Base-by-base conservation (phyloP, 2,888 invertebrate genomes). In the Chrysodeixis includens region DNA sequence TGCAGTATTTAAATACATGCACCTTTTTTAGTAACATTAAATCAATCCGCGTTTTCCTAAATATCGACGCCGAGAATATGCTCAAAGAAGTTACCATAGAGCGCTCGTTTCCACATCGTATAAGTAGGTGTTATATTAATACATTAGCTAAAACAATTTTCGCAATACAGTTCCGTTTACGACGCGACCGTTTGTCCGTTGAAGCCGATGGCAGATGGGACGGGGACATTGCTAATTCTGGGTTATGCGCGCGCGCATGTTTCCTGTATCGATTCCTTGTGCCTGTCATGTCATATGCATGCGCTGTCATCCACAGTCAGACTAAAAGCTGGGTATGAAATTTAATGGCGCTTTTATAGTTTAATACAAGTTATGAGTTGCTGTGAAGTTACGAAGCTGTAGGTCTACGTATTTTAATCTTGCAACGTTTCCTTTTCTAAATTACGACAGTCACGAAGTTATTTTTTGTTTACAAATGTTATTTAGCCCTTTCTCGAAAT, bases 181-280 rank as follows among this genome's bases (percentile, higher is more conserved):
- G 79, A 83, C 64, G 73, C 63, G 76, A 70, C 63, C 78, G 73
- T 80, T 79, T 74, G 69, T 73, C 62, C 74, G 73, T 69, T 69
- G 72, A 61, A 74, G 73, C 69, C 69, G 73, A 64, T 61, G 62
- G 82, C 74, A 81, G 74, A 81, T 81, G 83, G 78, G 78, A 77
- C 78, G 51, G 83, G 83, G 86, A 87, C 88, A 87, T 87, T 82
- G 90, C 92, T 92, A 91, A 92, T 89, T 92, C 88, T 89, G 91
- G 86, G 75, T 84, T 83, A 82, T 83, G 83, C 83, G 84, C 81
- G 79, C 75, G 79, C 78, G 79, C 83, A 71, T 84, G 83, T 86
- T 91, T 93, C 92, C 92, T 92, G 92, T 89, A 92, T 92, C 85
- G 91, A 88, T 91, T 86, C 88, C 89, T 87, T 83, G 83, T 86